Evolutionary conservation across 2,888 invertebrate species (phyloP), one percentile per base, ranked within the genome.

Genomic region (Autographa pulchrina): DNA sequence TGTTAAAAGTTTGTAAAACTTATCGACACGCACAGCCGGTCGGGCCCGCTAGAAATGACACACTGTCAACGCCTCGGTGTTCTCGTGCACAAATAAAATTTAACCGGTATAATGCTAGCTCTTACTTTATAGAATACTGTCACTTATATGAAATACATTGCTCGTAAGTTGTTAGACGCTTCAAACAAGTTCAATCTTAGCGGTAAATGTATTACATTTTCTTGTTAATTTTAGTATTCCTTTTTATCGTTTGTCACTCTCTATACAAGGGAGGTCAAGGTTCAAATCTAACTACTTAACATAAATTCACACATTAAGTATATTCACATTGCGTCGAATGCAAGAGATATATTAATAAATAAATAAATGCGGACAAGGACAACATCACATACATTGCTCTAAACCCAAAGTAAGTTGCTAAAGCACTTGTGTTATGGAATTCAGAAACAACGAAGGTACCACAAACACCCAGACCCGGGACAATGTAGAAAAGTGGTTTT

Each of bases 41-140:
- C 54, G 58, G 32, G 56, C 72, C 25, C 68, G 38, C 64, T 31
- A 56, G 65, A 73, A 82, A 78, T 82, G 74, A 74, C 64, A 68
- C 62, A 68, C 70, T 64, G 16, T 20, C 82, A 25, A 20, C 54
- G 48, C 18, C 20, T 20, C 54, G 9, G 20, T 56, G 20, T 48
- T n/a, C 7, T n/a, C 48, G n/a, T n/a, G n/a, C 48, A 48, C 48
- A 48, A 48, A 48, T n/a, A 48, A 48, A n/a, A 48, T 48, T 48
- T 6, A n/a, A n/a, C 20, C 20, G 54, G 20, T 56, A 56, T 25
- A 13, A 13, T 4, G 54, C 13, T 56, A 13, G 1, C 48, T 56
- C 11, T 11, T 9, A 13, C 11, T 11, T 25, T 25, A 56, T 25
- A 13, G 25, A 25, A 25, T 11, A 14, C 25, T 18, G 11, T 13